Evolutionary conservation across 2,888 invertebrate species (phyloP).

Genomic region (Zeuzera pyrina): DNA sequence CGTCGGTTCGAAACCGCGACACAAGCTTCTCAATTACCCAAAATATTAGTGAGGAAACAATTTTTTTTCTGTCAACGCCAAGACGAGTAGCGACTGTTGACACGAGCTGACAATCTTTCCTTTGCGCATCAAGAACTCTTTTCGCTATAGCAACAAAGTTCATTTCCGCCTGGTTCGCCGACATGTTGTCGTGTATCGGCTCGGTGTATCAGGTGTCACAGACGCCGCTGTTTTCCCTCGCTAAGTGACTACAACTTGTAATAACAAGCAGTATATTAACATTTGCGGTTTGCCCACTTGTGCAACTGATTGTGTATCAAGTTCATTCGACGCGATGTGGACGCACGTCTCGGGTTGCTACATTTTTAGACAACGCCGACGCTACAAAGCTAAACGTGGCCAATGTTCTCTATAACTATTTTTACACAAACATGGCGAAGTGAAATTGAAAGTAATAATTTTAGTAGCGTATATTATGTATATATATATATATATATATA

Average conservation of each 20-base stretch:
- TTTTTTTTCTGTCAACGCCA: slow-evolving; percentile 34
- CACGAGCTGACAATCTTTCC: slow-evolving; percentile 2
- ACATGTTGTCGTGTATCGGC: background rate
- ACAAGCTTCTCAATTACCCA: slow-evolving; percentile 39
- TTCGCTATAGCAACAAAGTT: background rate
- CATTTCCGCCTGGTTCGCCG: background rate
- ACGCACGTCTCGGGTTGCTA: too few relatives aligned
- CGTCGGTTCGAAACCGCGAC: too few relatives aligned
- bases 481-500: too few relatives aligned
- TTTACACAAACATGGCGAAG: too few relatives aligned
- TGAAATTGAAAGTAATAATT: too few relatives aligned
- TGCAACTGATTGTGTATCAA: too few relatives aligned
- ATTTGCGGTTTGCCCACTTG: slow-evolving; percentile 19
- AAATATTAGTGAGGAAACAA: slow-evolving; percentile 33
- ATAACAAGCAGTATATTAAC: slow-evolving; percentile 57
- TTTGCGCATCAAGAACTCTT: slow-evolving; percentile 8
- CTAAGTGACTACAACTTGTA: slow-evolving; percentile 61
- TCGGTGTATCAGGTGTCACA: slow-evolving; percentile 43
- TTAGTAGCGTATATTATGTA: too few relatives aligned
- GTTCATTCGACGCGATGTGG: too few relatives aligned
- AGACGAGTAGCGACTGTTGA: slow-evolving; percentile 48
- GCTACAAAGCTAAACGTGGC: too few relatives aligned
- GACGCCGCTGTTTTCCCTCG: slow-evolving; percentile 29
- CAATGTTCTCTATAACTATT: too few relatives aligned
- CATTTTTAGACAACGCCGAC: too few relatives aligned